Evolutionary conservation across 2,797 vertebrate species (phyloP).

Genomic region (Crax fasciolata): DNA sequence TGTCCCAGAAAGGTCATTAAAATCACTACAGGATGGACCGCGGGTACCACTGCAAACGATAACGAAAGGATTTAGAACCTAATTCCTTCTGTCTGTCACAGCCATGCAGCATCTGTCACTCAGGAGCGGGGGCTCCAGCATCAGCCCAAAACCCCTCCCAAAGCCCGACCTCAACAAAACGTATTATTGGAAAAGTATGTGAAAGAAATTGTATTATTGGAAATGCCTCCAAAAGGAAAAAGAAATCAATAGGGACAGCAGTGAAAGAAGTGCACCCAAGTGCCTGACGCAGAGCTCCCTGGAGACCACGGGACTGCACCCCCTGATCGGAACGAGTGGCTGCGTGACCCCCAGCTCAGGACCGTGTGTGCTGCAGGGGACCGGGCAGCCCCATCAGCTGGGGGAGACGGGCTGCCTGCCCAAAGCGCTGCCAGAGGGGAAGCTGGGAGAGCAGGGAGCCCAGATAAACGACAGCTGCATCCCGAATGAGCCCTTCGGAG

Average conservation of each 20-base stretch:
- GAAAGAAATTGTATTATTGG: neutral
- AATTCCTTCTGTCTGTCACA: conserved; percentile 36
- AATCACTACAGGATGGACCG: conserved; percentile 17
- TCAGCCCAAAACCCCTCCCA: accelerated
- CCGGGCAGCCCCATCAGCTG: no score
- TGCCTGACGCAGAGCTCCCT: neutral
- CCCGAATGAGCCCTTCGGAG: neutral
- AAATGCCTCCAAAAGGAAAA: neutral
- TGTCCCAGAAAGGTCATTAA: conserved; percentile 45
- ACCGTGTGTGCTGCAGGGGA: accelerated
- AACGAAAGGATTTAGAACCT: conserved; percentile 9
- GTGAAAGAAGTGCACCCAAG: accelerated
- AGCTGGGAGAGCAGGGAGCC: neutral
- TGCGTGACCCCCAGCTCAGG: neutral
- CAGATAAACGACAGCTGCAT: conserved; percentile 7
- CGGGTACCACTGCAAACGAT: neutral
- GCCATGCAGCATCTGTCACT: neutral
- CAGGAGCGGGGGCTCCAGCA: neutral
- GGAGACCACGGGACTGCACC: accelerated
- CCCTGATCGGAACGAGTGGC: neutral
- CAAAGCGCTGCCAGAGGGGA: accelerated
- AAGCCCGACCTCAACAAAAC: neutral
- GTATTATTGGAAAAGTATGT: neutral
- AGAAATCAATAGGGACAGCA: accelerated
- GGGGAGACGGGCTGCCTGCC: neutral